Evolutionary conservation across 92 coral and sea anemone genomes (phyloP).

Genomic region (Parazoanthus swiftii): DNA sequence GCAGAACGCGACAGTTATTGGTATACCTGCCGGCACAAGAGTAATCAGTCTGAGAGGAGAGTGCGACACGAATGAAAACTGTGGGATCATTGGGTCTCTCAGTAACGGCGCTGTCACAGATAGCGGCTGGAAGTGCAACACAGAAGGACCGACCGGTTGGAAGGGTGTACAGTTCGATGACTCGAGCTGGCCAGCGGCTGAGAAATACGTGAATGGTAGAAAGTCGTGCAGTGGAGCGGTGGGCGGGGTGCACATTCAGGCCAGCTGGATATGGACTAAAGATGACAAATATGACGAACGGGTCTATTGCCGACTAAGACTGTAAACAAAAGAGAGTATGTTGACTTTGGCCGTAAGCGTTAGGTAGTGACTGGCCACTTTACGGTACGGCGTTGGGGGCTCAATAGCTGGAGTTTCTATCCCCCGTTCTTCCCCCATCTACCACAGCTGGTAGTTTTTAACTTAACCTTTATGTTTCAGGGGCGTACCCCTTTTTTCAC

Average conservation of each 20-base stretch:
- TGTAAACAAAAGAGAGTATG: not conserved
- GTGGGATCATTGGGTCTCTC: constrained; percentile 32
- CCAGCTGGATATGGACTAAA: constrained; percentile 32
- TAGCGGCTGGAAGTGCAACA: constrained; percentile 18
- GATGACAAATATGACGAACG: constrained; percentile 15
- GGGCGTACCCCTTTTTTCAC: too few species aligned
- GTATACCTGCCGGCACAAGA: constrained; percentile 7
- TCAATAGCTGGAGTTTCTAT: not conserved
- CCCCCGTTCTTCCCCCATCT: not conserved
- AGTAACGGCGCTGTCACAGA: constrained; percentile 28
- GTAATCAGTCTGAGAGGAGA: constrained; percentile 19
- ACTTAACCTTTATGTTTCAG: too few species aligned
- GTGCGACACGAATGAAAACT: constrained; percentile 27
- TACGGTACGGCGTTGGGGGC: not conserved
- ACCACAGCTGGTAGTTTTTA: not conserved
- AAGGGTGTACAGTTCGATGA: constrained; percentile 3
- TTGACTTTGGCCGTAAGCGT: not conserved
- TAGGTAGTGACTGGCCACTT: not conserved
- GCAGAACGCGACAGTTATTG: not conserved
- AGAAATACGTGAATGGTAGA: not conserved
- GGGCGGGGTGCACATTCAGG: not conserved
- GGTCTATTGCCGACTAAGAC: constrained; percentile 14
- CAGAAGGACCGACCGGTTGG: not conserved
- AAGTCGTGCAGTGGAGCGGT: constrained; percentile 16
- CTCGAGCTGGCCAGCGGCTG: constrained; percentile 36